Evolutionary conservation across 1,140 invertebrate species (phyloP).

Genomic region (Hycleus phaleratus): DNA sequence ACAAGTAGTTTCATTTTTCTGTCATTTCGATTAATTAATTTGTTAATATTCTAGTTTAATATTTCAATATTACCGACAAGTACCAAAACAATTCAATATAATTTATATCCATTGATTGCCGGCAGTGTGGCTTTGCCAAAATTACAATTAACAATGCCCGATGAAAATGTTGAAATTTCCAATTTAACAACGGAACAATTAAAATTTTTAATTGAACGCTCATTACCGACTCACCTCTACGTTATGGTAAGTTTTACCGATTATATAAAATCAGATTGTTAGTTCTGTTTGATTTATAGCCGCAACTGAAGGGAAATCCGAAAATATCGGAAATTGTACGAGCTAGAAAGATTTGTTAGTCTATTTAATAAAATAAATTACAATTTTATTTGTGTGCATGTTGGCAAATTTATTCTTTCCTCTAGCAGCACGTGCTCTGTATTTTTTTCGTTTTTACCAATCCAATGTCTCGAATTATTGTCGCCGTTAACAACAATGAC

Average conservation of each 20-base stretch:
- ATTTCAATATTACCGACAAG: conserved; percentile 58
- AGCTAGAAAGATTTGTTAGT: conserved; percentile 3
- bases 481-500: no score
- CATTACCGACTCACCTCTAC: conserved; percentile 52
- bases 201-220: conserved; percentile 42
- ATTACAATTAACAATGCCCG: conserved; percentile 51
- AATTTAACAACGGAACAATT: conserved; percentile 44
- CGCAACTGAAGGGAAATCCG: conserved; percentile 31
- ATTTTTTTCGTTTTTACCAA: no score
- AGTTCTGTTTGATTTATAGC: conserved; percentile 23
- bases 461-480: no score
- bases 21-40: not conserved
- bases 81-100: conserved; percentile 56
- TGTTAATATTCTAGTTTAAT: conserved; percentile 46
- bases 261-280: not conserved
- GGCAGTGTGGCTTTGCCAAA: conserved; percentile 62
- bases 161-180: conserved; percentile 40
- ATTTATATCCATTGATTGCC: conserved; percentile 63
- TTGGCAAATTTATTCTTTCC: not conserved
- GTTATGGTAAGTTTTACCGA: conserved; percentile 44
- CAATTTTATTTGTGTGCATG: not conserved
- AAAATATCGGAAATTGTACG: conserved; percentile 8
- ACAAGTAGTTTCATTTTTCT: conserved; percentile 50
- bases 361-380: not conserved
- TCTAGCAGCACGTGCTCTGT: no score